Evolutionary conservation across 2,888 invertebrate species (phyloP).

Genomic region (Brachyptera putata): DNA sequence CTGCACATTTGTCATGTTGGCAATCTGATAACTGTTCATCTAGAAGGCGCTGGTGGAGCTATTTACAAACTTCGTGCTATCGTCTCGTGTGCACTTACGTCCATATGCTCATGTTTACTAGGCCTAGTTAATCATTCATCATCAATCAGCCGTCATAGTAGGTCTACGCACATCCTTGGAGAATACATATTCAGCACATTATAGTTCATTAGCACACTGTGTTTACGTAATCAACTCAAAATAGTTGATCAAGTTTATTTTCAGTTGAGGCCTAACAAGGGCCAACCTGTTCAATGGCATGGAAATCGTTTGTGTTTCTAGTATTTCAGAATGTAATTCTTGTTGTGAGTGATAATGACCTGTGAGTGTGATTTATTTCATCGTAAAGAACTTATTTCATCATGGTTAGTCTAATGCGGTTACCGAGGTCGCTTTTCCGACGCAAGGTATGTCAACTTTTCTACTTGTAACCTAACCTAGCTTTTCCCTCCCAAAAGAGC

Average conservation of each 20-base stretch:
- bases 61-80: not conserved
- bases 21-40: not conserved
- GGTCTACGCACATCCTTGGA: too few relatives aligned
- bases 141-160: not conserved
- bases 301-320: not conserved
- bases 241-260: too few relatives aligned
- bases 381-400: slow-evolving; percentile 15
- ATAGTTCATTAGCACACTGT: too few relatives aligned
- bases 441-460: slow-evolving; percentile 26
- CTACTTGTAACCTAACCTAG: too few relatives aligned
- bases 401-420: slow-evolving; percentile 27
- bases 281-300: slow-evolving; percentile 14
- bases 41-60: too few relatives aligned
- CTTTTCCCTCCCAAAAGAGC: too few relatives aligned
- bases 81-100: not conserved
- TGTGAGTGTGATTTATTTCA: slow-evolving; percentile 8
- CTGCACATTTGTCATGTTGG: not conserved
- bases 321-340: not conserved
- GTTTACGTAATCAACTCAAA: too few relatives aligned
- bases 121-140: not conserved
- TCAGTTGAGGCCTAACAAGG: too few relatives aligned
- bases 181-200: too few relatives aligned
- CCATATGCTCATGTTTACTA: not conserved
- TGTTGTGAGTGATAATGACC: slow-evolving; percentile 11
- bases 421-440: slow-evolving; percentile 24